Evolutionary conservation across 2,113 vertebrate species (phyloP).

Genomic region (Empidonax traillii): DNA sequence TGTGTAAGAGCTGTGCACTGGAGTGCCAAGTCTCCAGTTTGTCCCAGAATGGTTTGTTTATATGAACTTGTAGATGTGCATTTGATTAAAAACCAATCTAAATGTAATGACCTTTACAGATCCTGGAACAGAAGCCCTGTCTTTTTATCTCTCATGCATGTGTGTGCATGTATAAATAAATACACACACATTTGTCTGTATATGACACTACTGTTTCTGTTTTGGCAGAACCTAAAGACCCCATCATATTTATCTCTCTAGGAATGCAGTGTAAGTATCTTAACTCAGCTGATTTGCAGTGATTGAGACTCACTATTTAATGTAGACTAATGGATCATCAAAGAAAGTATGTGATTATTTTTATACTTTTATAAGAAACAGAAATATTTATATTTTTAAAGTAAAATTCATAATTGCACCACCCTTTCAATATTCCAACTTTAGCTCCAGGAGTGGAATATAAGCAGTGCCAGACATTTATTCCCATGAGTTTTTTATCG

Average conservation of each 20-base stretch:
- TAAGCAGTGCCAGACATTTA: constrained; percentile 61
- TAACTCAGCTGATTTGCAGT: neutral
- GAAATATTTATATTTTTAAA: constrained; percentile 35
- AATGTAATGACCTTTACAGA: neutral
- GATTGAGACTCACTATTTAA: neutral
- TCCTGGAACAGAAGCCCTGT: neutral
- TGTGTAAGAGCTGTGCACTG: neutral
- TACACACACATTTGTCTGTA: neutral
- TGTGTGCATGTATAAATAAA: neutral
- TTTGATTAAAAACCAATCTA: constrained; percentile 36
- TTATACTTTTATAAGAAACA: neutral
- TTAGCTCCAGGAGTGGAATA: constrained; percentile 30
- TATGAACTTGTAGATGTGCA: neutral
- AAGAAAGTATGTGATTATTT: neutral
- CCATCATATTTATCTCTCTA: neutral
- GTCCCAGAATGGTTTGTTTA: neutral
- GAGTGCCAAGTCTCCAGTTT: neutral
- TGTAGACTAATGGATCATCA: neutral
- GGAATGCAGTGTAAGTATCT: neutral
- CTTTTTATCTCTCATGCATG: neutral
- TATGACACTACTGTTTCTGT: neutral
- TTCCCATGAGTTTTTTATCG: constrained; percentile 63
- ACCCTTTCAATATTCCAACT: constrained; percentile 32
- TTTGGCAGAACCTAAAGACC: neutral
- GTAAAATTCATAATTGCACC: neutral